Conservation (phyloP, 2,113 vertebrate genomes). For the Oncorhynchus tshawytscha region DNA sequence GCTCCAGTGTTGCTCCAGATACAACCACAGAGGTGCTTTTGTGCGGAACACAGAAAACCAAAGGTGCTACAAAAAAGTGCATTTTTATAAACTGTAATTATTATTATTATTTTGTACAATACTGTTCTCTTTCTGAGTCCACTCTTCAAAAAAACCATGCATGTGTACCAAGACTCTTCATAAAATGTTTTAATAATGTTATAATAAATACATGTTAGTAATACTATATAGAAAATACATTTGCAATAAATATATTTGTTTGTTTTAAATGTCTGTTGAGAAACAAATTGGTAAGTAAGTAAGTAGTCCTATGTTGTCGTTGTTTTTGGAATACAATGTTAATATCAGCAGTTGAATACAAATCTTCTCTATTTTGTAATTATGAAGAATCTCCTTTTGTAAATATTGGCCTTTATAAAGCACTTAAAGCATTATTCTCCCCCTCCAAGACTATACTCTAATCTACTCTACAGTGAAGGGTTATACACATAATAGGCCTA, state of each 20-base stretch:
- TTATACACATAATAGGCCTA: no score
- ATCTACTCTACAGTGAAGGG: constrained; percentile 5
- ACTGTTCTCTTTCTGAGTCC: constrained; percentile 85
- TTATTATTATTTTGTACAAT: constrained; percentile 94
- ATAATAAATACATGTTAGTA: constrained; percentile 53
- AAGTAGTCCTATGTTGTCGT: constrained; percentile 52
- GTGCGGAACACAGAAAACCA: constrained; percentile 76
- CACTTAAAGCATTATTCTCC: constrained; percentile 47
- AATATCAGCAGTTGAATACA: constrained; percentile 78
- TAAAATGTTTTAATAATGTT: constrained; percentile 15
- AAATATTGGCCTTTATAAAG: constrained; percentile 81
- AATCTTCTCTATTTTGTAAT: constrained; percentile 52
- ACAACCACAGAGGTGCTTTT: constrained; percentile 83
- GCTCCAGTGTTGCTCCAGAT: constrained; percentile 83
- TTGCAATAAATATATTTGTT: constrained; percentile 54
- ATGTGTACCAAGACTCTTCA: constrained; percentile 79
- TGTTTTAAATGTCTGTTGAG: constrained; percentile 34
- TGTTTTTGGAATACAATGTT: constrained; percentile 71
- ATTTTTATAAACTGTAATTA: constrained; percentile 95
- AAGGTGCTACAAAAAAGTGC: constrained; percentile 84
- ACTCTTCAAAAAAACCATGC: constrained; percentile 82
- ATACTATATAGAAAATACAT: constrained; percentile 46
- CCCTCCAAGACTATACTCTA: constrained; percentile 4
- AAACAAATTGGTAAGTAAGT: constrained; percentile 23
- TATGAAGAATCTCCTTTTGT: constrained; percentile 85